phyloP scores from a whole-genome alignment of 2,113 vertebrate species.

The Callionymus lyra region DNA sequence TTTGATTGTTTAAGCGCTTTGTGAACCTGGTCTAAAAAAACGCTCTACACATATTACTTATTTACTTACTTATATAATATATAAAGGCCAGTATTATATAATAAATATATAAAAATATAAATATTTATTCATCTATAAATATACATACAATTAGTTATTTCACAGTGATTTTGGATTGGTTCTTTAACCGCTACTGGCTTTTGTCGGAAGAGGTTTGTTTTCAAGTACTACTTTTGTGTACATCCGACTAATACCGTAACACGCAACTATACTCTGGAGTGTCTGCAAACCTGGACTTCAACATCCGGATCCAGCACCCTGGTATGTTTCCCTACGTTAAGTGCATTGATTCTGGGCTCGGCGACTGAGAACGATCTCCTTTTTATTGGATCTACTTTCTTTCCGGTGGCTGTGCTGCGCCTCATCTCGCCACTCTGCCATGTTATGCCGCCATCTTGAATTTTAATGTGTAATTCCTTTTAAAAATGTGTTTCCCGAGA shows the following conservation, averaged over 20 bases:
- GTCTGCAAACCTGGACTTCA: accelerated
- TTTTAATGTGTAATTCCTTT: conserved; percentile 71
- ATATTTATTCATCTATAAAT: too few species aligned
- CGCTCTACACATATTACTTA: too few species aligned
- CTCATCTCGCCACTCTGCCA: conserved; percentile 42
- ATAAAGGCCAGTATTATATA: too few species aligned
- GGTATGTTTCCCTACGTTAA: too few species aligned
- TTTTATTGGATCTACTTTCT: conserved; percentile 62
- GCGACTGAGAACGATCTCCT: conserved; percentile 10
- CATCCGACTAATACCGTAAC: conserved; percentile 43
- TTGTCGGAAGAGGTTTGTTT: conserved; percentile 56
- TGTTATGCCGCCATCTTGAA: conserved; percentile 73
- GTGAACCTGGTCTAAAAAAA: too few species aligned
- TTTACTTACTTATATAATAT: too few species aligned
- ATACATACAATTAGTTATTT: too few species aligned
- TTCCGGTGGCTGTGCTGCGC: conserved; percentile 54
- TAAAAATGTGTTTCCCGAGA: conserved; percentile 60
- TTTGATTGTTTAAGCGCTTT: too few species aligned
- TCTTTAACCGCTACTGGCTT: conserved; percentile 6
- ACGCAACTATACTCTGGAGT: not conserved
- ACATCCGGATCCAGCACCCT: not conserved
- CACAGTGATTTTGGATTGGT: not conserved
- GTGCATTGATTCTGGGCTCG: not conserved
- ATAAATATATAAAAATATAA: too few species aligned
- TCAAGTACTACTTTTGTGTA: conserved; percentile 63